A percentile compares a stretch with the other conserved stretches of the same genome.
Conservation (phyloP, 2,888 invertebrate genomes). For the Mythimna albipuncta region DNA sequence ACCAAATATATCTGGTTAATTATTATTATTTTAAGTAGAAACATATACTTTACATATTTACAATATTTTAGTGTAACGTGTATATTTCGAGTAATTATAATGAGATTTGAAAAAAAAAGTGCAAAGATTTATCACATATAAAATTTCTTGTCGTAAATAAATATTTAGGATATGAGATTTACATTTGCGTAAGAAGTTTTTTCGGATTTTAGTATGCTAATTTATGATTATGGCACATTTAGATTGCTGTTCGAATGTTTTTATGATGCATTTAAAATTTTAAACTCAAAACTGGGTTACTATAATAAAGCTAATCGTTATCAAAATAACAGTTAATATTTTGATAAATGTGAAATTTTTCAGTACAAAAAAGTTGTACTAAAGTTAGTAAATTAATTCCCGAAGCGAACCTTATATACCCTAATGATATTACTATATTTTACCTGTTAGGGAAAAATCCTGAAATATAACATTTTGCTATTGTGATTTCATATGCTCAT, state of each 20-base stretch:
- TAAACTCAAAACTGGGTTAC: neutral
- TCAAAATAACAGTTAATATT: neutral
- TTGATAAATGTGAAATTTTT: neutral
- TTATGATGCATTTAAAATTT: neutral
- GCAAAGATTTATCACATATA: neutral
- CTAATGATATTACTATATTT: no score
- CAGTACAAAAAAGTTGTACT: no score
- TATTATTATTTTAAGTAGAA: neutral
- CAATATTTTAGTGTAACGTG: neutral
- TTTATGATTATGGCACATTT: constrained; percentile 7
- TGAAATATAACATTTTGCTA: neutral
- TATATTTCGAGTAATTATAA: neutral
- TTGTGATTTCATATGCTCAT: neutral
- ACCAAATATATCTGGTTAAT: neutral
- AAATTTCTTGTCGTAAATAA: neutral
- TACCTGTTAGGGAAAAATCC: no score
- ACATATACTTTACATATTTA: neutral
- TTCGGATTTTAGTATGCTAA: neutral
- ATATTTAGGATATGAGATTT: constrained; percentile 6
- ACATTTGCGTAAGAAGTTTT: neutral
- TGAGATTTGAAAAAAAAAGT: neutral
- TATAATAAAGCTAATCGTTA: neutral
- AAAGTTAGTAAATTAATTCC: neutral
- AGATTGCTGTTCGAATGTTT: neutral
- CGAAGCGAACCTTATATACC: neutral